Evolutionary conservation across 2,113 vertebrate species (phyloP).

Genomic region (Daubentonia madagascariensis): DNA sequence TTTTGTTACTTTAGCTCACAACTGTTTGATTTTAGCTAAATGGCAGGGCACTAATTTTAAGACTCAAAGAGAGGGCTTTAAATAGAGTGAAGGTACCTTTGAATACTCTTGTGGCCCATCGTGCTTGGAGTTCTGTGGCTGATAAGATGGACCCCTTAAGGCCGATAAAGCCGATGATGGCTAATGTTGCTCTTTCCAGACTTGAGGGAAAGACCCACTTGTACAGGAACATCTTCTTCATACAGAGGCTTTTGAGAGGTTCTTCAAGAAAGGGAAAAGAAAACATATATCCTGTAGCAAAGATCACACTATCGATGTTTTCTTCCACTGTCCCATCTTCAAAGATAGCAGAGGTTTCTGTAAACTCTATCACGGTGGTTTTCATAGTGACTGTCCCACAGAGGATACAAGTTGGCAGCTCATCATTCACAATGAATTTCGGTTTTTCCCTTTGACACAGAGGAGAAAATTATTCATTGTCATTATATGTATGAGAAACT

Average conservation of each 20-base stretch:
- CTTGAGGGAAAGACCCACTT: conserved; percentile 87
- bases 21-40: not conserved
- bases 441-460: conserved; percentile 19
- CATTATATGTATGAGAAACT: not conserved
- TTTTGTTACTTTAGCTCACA: not conserved
- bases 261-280: conserved; percentile 83
- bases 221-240: conserved; percentile 83
- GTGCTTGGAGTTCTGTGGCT: conserved; percentile 90
- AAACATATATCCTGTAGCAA: conserved; percentile 86
- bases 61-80: not conserved
- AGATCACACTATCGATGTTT: conserved; percentile 85
- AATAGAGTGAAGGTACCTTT: conserved; percentile 81
- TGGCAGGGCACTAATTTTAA: not conserved
- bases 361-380: conserved; percentile 82
- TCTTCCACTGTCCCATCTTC: conserved; percentile 85
- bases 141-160: conserved; percentile 86
- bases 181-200: conserved; percentile 87
- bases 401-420: conserved; percentile 87
- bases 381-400: conserved; percentile 85
- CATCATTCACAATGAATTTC: conserved; percentile 82
- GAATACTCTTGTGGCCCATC: conserved; percentile 91
- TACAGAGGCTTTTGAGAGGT: conserved; percentile 70
- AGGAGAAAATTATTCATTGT: not conserved
- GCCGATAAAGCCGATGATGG: conserved; percentile 87
- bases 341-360: conserved; percentile 82